A percentile compares a stretch with the other conserved stretches of the same genome.
phyloP scores from a whole-genome alignment of 2,888 invertebrate genomes.

The Dasypogon diadema region DNA sequence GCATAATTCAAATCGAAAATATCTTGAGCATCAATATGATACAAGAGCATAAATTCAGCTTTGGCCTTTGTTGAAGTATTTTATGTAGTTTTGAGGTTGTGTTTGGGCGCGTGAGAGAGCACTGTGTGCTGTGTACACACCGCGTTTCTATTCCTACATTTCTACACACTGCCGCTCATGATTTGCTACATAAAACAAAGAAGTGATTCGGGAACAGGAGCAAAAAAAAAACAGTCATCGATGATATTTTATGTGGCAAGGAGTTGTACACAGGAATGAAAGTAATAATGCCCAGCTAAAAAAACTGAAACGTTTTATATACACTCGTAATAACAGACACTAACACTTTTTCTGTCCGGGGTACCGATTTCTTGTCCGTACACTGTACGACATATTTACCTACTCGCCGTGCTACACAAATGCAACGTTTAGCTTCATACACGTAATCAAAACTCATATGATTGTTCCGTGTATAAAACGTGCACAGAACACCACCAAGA shows the following conservation, averaged over 20 bases:
- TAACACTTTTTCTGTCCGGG: background rate
- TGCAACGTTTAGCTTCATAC: background rate
- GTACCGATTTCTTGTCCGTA: background rate
- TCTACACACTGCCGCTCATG: slow-evolving; percentile 20
- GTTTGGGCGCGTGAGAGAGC: slow-evolving; percentile 10
- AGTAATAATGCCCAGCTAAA: slow-evolving; percentile 43
- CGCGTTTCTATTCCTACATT: background rate
- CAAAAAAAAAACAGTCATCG: slow-evolving; percentile 1
- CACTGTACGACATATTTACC: slow-evolving; percentile 27
- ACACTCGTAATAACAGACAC: background rate
- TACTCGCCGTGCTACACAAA: background rate
- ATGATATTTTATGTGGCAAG: slow-evolving; percentile 37
- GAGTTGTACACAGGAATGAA: slow-evolving; percentile 32
- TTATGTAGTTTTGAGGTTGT: slow-evolving; percentile 50
- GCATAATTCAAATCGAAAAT: slow-evolving; percentile 69
- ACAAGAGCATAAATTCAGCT: slow-evolving; percentile 50
- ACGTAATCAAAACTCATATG: slow-evolving; percentile 18
- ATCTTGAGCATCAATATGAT: slow-evolving; percentile 56
- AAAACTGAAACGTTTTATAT: slow-evolving; percentile 31
- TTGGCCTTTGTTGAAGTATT: slow-evolving; percentile 53
- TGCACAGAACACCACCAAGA: slow-evolving; percentile 20
- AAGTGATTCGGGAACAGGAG: slow-evolving; percentile 7
- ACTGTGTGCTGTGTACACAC: background rate
- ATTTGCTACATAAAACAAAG: slow-evolving; percentile 26
- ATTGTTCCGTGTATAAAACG: slow-evolving; percentile 7